Conservation (phyloP, 2,113 vertebrate genomes). For the Lasiurus borealis region DNA sequence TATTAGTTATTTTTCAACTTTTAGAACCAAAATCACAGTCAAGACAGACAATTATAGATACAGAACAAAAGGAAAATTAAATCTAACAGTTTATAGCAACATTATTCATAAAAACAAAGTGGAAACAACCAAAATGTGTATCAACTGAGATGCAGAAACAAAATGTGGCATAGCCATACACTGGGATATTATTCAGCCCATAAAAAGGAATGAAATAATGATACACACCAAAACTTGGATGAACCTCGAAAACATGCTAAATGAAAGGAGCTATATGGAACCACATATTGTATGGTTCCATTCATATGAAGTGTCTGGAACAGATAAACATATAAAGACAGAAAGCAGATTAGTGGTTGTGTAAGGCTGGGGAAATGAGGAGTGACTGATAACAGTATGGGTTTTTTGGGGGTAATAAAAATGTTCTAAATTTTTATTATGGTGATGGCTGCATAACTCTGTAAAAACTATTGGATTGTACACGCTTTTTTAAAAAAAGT, state of each 20-base stretch:
- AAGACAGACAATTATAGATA: neutral
- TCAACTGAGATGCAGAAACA: neutral
- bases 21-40: neutral
- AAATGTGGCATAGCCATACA: neutral
- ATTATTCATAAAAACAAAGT: neutral
- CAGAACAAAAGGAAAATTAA: conserved; percentile 16
- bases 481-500: neutral
- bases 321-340: neutral
- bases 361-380: neutral
- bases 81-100: conserved; percentile 1
- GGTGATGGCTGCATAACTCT: neutral
- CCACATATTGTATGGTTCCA: neutral
- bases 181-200: neutral
- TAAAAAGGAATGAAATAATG: neutral
- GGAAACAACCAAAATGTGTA: neutral
- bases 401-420: neutral
- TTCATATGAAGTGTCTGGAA: neutral
- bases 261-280: neutral
- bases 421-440: neutral
- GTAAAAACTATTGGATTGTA: neutral
- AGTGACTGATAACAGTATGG: neutral
- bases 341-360: neutral
- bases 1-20: neutral
- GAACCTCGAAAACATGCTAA: neutral
- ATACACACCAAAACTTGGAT: neutral